Evolutionary conservation across 1,140 invertebrate genomes (phyloP), one percentile per base, ranked within the genome.

Genomic region (Chironomus striatipennis): DNA sequence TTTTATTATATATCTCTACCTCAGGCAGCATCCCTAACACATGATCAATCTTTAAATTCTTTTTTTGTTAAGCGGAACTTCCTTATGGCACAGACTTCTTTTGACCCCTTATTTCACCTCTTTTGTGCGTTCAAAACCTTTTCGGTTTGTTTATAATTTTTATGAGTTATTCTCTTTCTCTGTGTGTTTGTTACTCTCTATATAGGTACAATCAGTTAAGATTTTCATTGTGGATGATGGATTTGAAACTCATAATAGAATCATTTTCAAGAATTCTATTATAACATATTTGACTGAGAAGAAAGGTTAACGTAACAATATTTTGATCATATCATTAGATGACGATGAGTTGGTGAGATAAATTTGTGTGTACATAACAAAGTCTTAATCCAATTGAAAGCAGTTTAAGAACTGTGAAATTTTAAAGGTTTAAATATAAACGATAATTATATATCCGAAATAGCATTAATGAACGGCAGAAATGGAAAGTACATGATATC

Each of bases 21-120:
- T 21, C 65, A 21, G 20, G 65, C 65, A 70, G 65, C 65, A 70
- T 70, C 65, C 65, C 65, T 70, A 70, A 70, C 20, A 70, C 17
- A 18, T 70, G 9, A 70, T 70, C 20, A 9, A 20, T 70, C 20
- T 70, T 10, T 70, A 21, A 20, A 20, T 9, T 70, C 8, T 7
- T 21, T 6, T n/a, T 18, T 70, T 70, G 20, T 20, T 21, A 70
- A 70, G 9, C 6, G 18, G 20, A 20, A 18, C 20, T 70, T 20
- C 17, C 17, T n/a, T 57, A 12, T 57, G 47, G 18, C 17, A 70
- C 9, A 70, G 65, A 70, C 65, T 17, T 70, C 65, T 70, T 70
- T 20, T 70, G 65, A 70, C 65, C 65, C 65, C 24, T 70, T 70
- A 2, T 70, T 70, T 70, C 65, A 70, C 65, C 65, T 70, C 65